Evolutionary conservation across 1,140 invertebrate genomes (phyloP).

Genomic region (Aphis gossypii): DNA sequence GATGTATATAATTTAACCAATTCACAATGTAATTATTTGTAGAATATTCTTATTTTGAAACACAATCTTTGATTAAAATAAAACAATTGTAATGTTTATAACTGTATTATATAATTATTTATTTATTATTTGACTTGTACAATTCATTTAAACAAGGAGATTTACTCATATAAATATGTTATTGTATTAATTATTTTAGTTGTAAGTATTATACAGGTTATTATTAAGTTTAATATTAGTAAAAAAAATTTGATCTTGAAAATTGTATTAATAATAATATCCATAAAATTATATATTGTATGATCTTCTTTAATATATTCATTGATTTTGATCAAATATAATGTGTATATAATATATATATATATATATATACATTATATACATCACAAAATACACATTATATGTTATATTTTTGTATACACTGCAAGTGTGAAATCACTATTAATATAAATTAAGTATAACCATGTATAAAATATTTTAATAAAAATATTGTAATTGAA

Average conservation of each 20-base stretch:
- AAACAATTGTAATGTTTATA: neutral
- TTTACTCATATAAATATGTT: neutral
- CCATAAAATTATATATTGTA: neutral
- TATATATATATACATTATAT: neutral
- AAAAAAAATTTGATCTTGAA: no score
- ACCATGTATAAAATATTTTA: neutral
- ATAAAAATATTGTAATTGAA: conserved; percentile 23
- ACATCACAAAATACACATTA: neutral
- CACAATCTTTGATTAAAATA: neutral
- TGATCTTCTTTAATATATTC: neutral
- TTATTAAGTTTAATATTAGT: neutral
- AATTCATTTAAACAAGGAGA: neutral
- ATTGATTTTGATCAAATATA: neutral
- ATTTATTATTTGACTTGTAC: neutral
- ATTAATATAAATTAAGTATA: neutral
- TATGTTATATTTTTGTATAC: neutral
- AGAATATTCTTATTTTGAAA: neutral
- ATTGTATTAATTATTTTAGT: neutral
- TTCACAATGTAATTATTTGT: neutral
- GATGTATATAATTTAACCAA: neutral
- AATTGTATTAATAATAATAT: no score
- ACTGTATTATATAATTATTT: neutral
- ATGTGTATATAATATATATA: neutral
- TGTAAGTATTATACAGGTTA: neutral
- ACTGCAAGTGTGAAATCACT: neutral